Evolutionary conservation across 2,797 vertebrate genomes (phyloP).

Genomic region (Paramormyrops hopkinsi): DNA sequence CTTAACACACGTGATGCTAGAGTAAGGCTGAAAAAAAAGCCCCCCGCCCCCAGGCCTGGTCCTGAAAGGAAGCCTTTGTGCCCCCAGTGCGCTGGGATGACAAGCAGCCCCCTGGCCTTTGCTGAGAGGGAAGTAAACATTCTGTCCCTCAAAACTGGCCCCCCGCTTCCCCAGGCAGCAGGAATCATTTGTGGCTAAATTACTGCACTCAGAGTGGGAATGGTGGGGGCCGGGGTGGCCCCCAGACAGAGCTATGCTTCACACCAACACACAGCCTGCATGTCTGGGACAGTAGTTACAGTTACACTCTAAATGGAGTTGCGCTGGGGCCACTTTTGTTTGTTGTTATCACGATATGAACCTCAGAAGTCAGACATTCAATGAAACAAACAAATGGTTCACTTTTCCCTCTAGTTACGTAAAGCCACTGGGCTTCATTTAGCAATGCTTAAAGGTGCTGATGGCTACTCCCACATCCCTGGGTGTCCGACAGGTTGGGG

Average conservation of each 20-base stretch:
- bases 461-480: not conserved
- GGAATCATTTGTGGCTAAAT: not conserved
- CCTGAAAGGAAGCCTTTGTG: slow-evolving; percentile 22
- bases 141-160: not conserved
- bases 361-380: not conserved
- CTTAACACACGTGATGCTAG: not conserved
- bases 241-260: not conserved
- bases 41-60: not conserved
- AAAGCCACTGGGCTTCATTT: not conserved
- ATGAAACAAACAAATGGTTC: not conserved
- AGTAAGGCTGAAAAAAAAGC: slow-evolving; percentile 28
- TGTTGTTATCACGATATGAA: not conserved
- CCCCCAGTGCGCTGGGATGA: not conserved
- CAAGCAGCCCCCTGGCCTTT: slow-evolving; percentile 2
- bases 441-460: not conserved
- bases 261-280: not conserved
- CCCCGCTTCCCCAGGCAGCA: not conserved
- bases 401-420: not conserved
- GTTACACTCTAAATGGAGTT: not conserved
- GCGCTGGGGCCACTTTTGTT: not conserved
- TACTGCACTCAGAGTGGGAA: not conserved
- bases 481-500: not conserved
- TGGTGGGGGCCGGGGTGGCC: not conserved
- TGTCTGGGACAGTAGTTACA: not conserved
- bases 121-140: not conserved